Base-by-base conservation (phyloP, 2,797 vertebrate species). In the Enteromius paludinosus region DNA sequence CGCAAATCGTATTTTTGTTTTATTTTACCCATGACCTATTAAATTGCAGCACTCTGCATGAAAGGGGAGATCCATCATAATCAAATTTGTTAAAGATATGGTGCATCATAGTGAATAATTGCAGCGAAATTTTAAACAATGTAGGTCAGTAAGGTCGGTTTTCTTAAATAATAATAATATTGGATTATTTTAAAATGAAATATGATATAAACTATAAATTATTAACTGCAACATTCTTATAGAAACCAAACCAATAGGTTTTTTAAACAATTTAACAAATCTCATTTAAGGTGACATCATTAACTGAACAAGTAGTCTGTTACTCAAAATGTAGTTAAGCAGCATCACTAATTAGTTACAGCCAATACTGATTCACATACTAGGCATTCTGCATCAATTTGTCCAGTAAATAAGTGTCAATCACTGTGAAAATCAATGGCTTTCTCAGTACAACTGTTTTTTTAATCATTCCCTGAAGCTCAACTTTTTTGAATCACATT, bases 1-100 rank as follows among this genome's bases (percentile, higher is more conserved):
- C 92, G 89, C 71, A 71, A 54, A 91, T 92, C 88, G 85, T 65
- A 76, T 85, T 91, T 87, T 87, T 89, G 87, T 92, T 91, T 91
- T 91, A 92, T 93, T 93, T 89, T 89, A 20, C 45, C 20, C 25
- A 6, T 66, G 72, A 54, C 59, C 20, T 59, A 79, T 82, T 81
- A 23, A 75, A 56, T 38, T 17, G 14, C 64, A 45, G 23, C 74
- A 18, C 47, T 56, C 23, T 0, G 20, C 52, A 61, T 61, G 8
- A 43, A 71, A 43, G 30, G 0, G n/a, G 17, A 56, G n/a, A 28
- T 79, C n/a, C 5, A 1, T 69, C 45, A 78, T 33, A 17, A 79
- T 69, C 14, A n/a, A 73, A 64, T 28, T 41, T 75, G 14, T 43
- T 61, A 41, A 54, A 56, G 30, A 54, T 54, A 41, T 20, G 28